Conservation (phyloP, 2,888 invertebrate genomes). For the Eurytoma californica region DNA sequence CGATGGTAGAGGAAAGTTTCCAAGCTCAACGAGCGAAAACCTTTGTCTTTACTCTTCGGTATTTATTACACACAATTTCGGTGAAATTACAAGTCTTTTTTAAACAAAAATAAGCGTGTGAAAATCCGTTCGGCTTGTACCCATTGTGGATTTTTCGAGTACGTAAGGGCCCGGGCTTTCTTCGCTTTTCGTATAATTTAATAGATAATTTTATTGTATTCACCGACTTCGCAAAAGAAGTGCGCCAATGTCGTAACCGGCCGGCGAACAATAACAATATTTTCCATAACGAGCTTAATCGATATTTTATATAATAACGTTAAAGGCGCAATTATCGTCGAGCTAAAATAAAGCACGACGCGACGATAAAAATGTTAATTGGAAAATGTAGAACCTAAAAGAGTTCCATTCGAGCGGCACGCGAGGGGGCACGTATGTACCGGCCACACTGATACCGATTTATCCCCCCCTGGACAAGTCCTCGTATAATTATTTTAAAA, state of each 20-base stretch:
- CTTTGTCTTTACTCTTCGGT: too few relatives aligned
- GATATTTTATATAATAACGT: constrained; percentile 37
- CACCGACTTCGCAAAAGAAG: not conserved
- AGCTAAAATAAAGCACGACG: constrained; percentile 12
- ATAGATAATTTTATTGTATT: constrained; percentile 5
- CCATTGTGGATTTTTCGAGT: not conserved
- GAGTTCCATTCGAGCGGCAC: constrained; percentile 1
- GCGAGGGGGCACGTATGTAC: not conserved
- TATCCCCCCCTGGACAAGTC: not conserved
- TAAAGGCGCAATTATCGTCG: constrained; percentile 3
- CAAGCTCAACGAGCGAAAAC: too few relatives aligned
- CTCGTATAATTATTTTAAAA: constrained; percentile 29
- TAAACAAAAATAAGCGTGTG: too few relatives aligned
- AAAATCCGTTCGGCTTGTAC: not conserved
- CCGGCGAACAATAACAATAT: constrained; percentile 17
- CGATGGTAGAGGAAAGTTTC: too few relatives aligned
- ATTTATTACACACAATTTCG: too few relatives aligned
- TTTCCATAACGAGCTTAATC: constrained; percentile 7
- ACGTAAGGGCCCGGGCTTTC: not conserved
- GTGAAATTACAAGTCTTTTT: too few relatives aligned
- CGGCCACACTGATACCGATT: not conserved
- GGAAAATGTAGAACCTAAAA: constrained; percentile 19
- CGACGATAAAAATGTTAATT: constrained; percentile 31
- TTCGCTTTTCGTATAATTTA: not conserved
- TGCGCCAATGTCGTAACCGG: constrained; percentile 17